Conservation (phyloP, 2,113 vertebrate species). For the Antechinus flavipes region DNA sequence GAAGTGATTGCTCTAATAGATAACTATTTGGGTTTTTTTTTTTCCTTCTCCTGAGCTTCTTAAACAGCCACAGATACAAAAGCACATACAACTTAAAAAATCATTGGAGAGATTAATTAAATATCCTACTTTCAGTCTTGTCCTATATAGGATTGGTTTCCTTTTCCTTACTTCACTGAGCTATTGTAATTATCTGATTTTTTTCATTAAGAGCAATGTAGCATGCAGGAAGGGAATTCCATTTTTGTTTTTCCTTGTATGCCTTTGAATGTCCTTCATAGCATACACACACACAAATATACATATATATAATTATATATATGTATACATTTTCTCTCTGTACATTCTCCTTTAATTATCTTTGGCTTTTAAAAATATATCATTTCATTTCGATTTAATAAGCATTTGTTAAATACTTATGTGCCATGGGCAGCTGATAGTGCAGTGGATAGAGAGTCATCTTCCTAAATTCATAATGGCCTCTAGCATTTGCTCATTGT, state of each 20-base stretch:
- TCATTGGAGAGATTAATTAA: slow-evolving; percentile 33
- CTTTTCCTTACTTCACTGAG: background rate
- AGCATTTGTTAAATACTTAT: background rate
- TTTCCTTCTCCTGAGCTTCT: slow-evolving; percentile 27
- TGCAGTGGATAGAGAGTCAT: background rate
- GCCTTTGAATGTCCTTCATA: slow-evolving; percentile 5
- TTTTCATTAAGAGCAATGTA: background rate
- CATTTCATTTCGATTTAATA: background rate
- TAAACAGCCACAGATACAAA: too few relatives aligned
- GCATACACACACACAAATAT: background rate
- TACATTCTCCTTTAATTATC: background rate
- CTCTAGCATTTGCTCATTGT: background rate
- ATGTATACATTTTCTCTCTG: background rate
- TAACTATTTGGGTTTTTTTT: slow-evolving; percentile 21
- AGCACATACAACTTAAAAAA: background rate
- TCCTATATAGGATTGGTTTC: background rate
- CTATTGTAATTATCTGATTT: slow-evolving; percentile 18
- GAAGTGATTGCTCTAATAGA: slow-evolving; percentile 5
- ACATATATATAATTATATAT: too few relatives aligned
- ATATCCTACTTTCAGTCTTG: background rate
- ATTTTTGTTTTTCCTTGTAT: background rate
- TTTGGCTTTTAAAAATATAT: background rate
- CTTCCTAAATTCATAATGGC: background rate
- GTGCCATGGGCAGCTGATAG: background rate
- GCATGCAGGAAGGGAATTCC: background rate